Evolutionary conservation across 2,113 vertebrate species (phyloP).

Genomic region (Gopherus evgoodei): DNA sequence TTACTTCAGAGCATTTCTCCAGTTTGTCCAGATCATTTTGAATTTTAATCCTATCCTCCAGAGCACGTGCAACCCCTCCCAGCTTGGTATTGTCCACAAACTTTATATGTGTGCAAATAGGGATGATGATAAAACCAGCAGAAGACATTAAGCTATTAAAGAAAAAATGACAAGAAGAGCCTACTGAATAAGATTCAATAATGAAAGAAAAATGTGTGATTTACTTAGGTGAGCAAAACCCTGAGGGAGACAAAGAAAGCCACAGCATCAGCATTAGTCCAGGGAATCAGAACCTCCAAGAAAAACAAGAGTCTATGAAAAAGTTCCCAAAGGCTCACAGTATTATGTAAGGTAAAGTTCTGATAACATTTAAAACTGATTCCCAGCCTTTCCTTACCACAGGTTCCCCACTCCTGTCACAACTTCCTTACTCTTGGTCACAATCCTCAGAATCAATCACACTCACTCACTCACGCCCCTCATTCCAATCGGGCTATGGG

Average conservation of each 20-base stretch:
- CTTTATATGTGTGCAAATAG: not conserved
- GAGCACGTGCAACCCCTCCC: too few relatives aligned
- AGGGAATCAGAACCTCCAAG: not conserved
- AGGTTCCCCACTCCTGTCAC: not conserved
- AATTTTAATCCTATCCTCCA: too few relatives aligned
- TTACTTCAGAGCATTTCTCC: too few relatives aligned
- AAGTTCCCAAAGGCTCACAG: not conserved
- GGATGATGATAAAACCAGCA: not conserved
- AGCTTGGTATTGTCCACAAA: too few relatives aligned
- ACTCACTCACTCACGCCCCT: too few relatives aligned
- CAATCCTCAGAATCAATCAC: not conserved
- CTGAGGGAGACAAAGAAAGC: not conserved
- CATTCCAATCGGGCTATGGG: too few relatives aligned
- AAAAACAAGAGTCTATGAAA: not conserved
- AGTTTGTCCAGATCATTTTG: too few relatives aligned
- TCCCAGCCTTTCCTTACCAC: accelerated
- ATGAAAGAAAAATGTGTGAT: not conserved
- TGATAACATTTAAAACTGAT: not conserved
- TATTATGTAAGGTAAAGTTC: not conserved
- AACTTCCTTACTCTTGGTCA: not conserved
- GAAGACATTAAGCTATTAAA: not conserved
- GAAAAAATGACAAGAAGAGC: not conserved
- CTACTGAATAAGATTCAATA: not conserved
- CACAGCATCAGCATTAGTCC: not conserved
- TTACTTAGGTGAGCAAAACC: not conserved